phyloP scores from a whole-genome alignment of 2,888 invertebrate genomes.

The Diaprepes abbreviatus region DNA sequence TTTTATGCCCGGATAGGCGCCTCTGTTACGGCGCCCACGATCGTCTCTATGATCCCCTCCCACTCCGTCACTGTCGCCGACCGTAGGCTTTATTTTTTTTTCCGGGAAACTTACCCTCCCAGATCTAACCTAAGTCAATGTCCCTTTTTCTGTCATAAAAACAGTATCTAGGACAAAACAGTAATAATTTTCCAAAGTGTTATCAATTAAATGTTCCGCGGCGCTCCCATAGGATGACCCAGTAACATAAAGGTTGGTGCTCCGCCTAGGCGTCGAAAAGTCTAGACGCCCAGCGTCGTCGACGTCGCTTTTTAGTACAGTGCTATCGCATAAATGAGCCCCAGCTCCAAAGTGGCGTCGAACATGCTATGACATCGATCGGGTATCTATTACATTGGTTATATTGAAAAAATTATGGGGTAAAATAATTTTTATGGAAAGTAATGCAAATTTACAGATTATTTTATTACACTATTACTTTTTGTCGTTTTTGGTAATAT shows the following conservation, averaged over 20 bases:
- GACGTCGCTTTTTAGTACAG: constrained; percentile 56
- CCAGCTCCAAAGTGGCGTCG: constrained; percentile 28
- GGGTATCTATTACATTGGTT: constrained; percentile 5
- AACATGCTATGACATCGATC: constrained; percentile 30
- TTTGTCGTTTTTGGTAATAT: too few species aligned
- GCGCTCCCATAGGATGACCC: constrained; percentile 55
- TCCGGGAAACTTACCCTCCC: neutral
- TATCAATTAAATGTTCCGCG: constrained; percentile 30
- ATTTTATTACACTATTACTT: neutral
- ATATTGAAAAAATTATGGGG: neutral
- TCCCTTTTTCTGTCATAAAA: neutral
- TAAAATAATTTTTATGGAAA: constrained; percentile 3
- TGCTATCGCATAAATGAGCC: constrained; percentile 31
- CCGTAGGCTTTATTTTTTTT: neutral
- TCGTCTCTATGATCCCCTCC: too few species aligned
- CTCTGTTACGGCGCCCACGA: too few species aligned
- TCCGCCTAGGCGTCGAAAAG: constrained; percentile 64
- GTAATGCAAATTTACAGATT: neutral
- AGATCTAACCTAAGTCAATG: neutral
- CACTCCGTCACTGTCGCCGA: neutral
- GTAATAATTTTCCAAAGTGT: constrained; percentile 31
- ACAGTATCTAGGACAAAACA: constrained; percentile 19
- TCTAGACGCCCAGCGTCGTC: constrained; percentile 64
- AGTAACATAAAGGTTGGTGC: constrained; percentile 59
- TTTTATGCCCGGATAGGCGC: too few species aligned